These are phyloP conservation scores for Phymastichus coffea DNA, from an alignment of 1,140 invertebrate genomes.

Conservation along the genomic window DNA sequence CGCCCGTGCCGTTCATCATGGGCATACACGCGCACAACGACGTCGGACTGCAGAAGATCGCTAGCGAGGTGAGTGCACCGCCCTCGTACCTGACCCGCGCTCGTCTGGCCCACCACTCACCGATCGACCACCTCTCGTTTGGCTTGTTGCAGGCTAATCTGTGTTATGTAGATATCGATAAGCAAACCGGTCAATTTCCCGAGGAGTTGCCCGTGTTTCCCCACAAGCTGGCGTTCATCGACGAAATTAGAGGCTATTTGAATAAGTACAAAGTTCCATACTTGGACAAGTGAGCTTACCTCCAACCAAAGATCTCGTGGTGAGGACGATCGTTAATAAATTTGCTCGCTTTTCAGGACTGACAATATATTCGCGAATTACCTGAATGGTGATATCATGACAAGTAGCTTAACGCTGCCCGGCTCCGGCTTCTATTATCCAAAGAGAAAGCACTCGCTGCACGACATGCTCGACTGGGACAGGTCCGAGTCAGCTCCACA, in stretches of 20 bases:
- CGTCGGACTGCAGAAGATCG: slow-evolving; percentile 61
- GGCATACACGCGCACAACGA: slow-evolving; percentile 69
- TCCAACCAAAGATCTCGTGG: too few species aligned
- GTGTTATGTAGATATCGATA: slow-evolving; percentile 96
- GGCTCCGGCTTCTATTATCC: slow-evolving; percentile 55
- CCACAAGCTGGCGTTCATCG: slow-evolving; percentile 80
- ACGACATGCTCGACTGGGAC: slow-evolving; percentile 72
- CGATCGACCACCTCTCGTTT: too few species aligned
- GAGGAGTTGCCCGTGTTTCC: slow-evolving; percentile 95
- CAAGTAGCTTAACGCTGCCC: slow-evolving; percentile 59
- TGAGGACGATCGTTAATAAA: background rate
- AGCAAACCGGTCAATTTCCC: slow-evolving; percentile 85
- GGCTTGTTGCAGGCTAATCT: slow-evolving; percentile 72
- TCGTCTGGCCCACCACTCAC: too few species aligned
- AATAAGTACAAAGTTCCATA: slow-evolving; percentile 69
- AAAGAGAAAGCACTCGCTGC: slow-evolving; percentile 72
- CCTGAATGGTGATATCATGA: slow-evolving; percentile 59
- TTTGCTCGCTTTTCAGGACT: slow-evolving; percentile 49
- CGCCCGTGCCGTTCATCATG: slow-evolving; percentile 99
- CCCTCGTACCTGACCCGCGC: too few species aligned
- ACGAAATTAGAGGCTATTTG: slow-evolving; percentile 80
- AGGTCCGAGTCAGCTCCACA: slow-evolving; percentile 61
- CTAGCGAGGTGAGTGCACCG: slow-evolving; percentile 59
- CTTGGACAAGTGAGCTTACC: slow-evolving; percentile 49
- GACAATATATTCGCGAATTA: slow-evolving; percentile 56